phyloP scores from a whole-genome alignment of 2,888 invertebrate genomes.

The Graphium colonna region DNA sequence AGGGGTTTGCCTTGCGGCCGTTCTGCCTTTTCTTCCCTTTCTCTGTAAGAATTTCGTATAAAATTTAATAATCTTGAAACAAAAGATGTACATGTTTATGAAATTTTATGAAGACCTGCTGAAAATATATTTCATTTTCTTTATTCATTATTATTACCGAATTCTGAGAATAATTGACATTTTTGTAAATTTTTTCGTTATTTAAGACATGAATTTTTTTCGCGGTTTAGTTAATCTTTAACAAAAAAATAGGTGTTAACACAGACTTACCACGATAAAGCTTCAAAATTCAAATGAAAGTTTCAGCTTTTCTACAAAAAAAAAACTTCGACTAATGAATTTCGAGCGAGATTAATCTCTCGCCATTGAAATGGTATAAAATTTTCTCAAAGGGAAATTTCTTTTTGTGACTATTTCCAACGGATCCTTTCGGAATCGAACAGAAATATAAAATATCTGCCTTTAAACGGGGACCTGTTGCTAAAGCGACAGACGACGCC shows the following conservation, averaged over 20 bases:
- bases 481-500: constrained; percentile 48
- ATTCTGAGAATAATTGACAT: too few relatives aligned
- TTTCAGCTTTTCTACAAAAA: not conserved
- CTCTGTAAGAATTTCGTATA: constrained; percentile 4
- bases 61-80: constrained; percentile 9
- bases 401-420: constrained; percentile 43
- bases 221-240: too few relatives aligned
- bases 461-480: constrained; percentile 61
- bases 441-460: constrained; percentile 48
- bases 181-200: too few relatives aligned
- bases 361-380: constrained; percentile 7
- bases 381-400: constrained; percentile 42
- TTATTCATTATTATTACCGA: too few relatives aligned
- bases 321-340: constrained; percentile 25
- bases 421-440: constrained; percentile 36
- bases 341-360: not conserved
- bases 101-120: not conserved
- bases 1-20: constrained; percentile 11
- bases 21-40: constrained; percentile 5
- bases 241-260: too few relatives aligned
- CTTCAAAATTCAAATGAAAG: too few relatives aligned
- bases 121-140: not conserved
- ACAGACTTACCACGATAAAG: too few relatives aligned
- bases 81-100: constrained; percentile 10
- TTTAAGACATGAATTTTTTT: too few relatives aligned